Evolutionary conservation across 1,140 invertebrate genomes (phyloP), one percentile per base, ranked within the genome.

Genomic region (Oreohelix idahoensis): DNA sequence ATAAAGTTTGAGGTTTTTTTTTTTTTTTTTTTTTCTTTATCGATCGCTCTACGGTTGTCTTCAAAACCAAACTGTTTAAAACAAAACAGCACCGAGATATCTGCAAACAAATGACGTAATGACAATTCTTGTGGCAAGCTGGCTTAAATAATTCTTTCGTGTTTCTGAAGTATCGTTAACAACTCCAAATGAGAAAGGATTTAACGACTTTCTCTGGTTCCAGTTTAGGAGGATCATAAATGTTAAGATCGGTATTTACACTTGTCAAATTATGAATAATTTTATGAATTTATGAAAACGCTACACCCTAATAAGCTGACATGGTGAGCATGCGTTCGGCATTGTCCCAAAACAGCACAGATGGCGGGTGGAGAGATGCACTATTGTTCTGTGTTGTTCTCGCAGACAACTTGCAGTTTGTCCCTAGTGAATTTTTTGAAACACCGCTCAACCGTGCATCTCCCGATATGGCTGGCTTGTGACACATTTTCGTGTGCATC

Each of bases 191-290:
- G n/a, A n/a, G n/a, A n/a, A n/a, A n/a, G n/a, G n/a, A n/a, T n/a
- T n/a, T n/a, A n/a, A n/a, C n/a, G n/a, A n/a, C n/a, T n/a, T n/a
- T n/a, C n/a, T n/a, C n/a, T n/a, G n/a, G n/a, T n/a, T n/a, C n/a
- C n/a, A n/a, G n/a, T n/a, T n/a, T n/a, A n/a, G n/a, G n/a, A n/a
- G n/a, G n/a, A n/a, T n/a, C n/a, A n/a, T n/a, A 69, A 36, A 36
- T 29, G 8, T 49, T 49, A 58, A 58, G 4, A 5, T 4, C 13
- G 26, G n/a, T 17, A 71, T 13, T 35, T 15, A 35, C 10, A 38
- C 42, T 35, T 78, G 45, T 11, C 32, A 63, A 17, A 39, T 58
- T 78, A 58, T 58, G 49, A 78, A 78, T 78, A 78, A 39, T 78
- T 53, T 10, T 63, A 78, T 63, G 11, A 78, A 20, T 35, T 63